A percentile compares a stretch with the other conserved stretches of the same genome.
These are phyloP conservation scores for Linnaemya tessellans DNA, from an alignment of 2,888 invertebrate species.

Conservation along the genomic window DNA sequence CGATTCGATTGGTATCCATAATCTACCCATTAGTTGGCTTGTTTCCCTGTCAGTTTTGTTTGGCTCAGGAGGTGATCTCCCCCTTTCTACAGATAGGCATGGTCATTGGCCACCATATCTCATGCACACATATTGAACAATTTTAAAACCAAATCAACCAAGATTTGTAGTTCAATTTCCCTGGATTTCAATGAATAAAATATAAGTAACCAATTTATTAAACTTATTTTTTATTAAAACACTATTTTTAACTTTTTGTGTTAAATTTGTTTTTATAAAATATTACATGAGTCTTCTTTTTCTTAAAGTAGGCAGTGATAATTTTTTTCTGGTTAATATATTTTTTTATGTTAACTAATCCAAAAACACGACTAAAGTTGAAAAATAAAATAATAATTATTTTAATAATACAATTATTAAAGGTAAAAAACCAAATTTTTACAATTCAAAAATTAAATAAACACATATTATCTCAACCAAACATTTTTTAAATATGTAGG, in stretches of 20 bases:
- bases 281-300: slow-evolving; percentile 24
- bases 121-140: too few species aligned
- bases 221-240: not conserved
- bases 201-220: not conserved
- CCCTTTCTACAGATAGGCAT: too few species aligned
- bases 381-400: slow-evolving; percentile 17
- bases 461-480: slow-evolving; percentile 15
- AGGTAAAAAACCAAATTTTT: not conserved
- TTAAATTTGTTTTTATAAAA: not conserved
- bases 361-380: not conserved
- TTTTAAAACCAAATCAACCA: too few species aligned
- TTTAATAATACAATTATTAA: slow-evolving; percentile 16
- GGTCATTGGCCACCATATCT: too few species aligned
- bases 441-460: not conserved
- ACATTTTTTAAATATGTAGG: slow-evolving; percentile 4
- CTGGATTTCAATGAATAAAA: not conserved
- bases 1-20: too few species aligned
- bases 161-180: too few species aligned
- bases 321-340: slow-evolving; percentile 9
- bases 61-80: too few species aligned
- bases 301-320: slow-evolving; percentile 41
- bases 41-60: too few species aligned
- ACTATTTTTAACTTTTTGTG: slow-evolving; percentile 10
- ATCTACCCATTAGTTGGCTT: too few species aligned
- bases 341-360: not conserved